Base-by-base conservation (phyloP, 1,140 invertebrate species). In the Lasioglossum albipes region DNA sequence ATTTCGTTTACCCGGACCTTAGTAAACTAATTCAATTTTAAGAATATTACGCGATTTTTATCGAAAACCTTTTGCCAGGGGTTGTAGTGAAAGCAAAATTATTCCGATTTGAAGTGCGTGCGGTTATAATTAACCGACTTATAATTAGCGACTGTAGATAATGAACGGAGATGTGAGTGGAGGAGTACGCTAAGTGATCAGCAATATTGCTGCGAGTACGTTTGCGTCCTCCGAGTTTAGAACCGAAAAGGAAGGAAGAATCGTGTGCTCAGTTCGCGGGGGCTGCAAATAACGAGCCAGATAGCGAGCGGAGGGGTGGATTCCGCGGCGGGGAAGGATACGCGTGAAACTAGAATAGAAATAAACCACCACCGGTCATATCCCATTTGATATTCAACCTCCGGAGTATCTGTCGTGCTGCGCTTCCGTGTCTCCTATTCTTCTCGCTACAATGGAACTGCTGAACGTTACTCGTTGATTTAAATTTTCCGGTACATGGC, bases 301-400 rank as follows among this genome's bases (percentile, higher is more conserved):
- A 59, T 59, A 54, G 18, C 52, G 52, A 54, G 20, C 41, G 27
- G 41, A 49, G 27, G 10, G 22, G 36, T 36, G 36, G 36, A 36
- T 36, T 36, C 36, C 36, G 36, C 36, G 18, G 41, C 1, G 41
- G 45, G 7, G 27, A 20, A 67, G 36, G 27, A 62, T 49, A 67
- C 73, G 80, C 65, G 69, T 54, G 71, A 87, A 87, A 87, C 75
- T 77, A 57, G 82, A 81, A 83, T 73, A 84, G 81, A 86, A 86
- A 87, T 84, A 86, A 86, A 87, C 75, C 84, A 87, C 67, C 84
- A 84, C 74, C 76, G 85, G 86, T 87, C 85, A 87, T 84, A 84
- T 82, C 80, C 79, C 82, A 86, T 84, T 86, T 89, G 88, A 89
- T 87, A 89, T 88, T 87, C 87, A 81, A 86, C 88, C 85, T 89